These are phyloP conservation scores for Gasterosteus nipponicus DNA, from an alignment of 2,113 vertebrate species.

Conservation along the genomic window DNA sequence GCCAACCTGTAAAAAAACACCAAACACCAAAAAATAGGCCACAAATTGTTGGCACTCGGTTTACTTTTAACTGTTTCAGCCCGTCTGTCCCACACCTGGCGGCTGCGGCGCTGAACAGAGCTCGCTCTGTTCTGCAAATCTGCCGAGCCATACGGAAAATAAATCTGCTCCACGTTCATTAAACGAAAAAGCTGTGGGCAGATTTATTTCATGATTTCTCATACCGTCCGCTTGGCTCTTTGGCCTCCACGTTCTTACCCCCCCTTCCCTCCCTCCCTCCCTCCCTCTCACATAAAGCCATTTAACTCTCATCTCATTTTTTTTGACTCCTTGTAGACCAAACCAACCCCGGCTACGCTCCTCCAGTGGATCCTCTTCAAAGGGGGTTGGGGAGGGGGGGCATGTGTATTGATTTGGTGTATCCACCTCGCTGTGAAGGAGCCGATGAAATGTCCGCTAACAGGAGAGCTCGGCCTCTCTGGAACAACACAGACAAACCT, in stretches of 20 bases:
- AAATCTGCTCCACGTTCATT: conserved; percentile 77
- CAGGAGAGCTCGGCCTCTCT: conserved; percentile 55
- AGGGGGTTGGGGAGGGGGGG: conserved; percentile 8
- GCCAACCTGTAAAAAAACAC: conserved; percentile 38
- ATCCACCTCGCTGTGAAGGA: conserved; percentile 65
- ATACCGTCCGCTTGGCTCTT: conserved; percentile 35
- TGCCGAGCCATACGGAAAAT: conserved; percentile 75
- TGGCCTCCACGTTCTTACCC: conserved; percentile 2
- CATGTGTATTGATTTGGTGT: conserved; percentile 41
- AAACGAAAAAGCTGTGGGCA: conserved; percentile 78
- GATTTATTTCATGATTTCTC: conserved; percentile 78
- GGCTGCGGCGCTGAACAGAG: conserved; percentile 68
- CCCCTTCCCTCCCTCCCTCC: no score
- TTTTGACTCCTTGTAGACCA: conserved; percentile 27
- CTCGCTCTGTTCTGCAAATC: conserved; percentile 70
- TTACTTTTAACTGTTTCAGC: conserved; percentile 75
- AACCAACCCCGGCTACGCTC: conserved; percentile 8
- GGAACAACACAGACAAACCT: conserved; percentile 75
- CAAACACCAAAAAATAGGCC: conserved; percentile 15
- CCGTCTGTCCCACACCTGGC: conserved; percentile 75
- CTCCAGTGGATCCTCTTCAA: conserved; percentile 54
- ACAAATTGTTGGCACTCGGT: conserved; percentile 52
- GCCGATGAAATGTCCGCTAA: conserved; percentile 65
- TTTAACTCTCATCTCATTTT: conserved; percentile 34
- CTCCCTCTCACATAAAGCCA: conserved; percentile 3